Conservation (phyloP, 2,113 vertebrate species). For the Engraulis encrasicolus region DNA sequence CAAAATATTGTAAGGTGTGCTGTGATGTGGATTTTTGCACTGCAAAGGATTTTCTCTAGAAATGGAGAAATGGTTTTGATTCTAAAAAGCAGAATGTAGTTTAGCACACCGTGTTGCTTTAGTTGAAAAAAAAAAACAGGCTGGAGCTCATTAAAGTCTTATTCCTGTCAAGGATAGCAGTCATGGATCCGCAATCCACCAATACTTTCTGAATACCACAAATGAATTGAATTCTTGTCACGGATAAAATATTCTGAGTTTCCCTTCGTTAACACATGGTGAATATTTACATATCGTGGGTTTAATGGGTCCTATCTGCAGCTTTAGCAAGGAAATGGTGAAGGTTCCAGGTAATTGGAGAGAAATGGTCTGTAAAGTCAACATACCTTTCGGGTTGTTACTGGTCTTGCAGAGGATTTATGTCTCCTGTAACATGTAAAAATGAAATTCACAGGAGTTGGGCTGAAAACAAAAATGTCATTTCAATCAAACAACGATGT, state of each 20-base stretch:
- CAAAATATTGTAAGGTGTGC: background rate
- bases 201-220: constrained; percentile 13
- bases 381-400: constrained; percentile 39
- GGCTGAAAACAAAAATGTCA: constrained; percentile 35
- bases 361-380: constrained; percentile 51
- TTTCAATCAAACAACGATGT: constrained; percentile 45
- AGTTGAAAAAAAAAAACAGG: background rate
- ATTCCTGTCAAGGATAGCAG: constrained; percentile 13
- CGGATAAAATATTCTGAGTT: background rate
- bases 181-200: background rate
- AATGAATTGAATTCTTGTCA: constrained; percentile 21
- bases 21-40: background rate
- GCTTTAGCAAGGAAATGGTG: constrained; percentile 30
- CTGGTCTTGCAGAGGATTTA: constrained; percentile 38
- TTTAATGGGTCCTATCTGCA: constrained; percentile 31
- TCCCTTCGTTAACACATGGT: constrained; percentile 16
- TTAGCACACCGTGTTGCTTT: background rate
- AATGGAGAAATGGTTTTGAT: background rate
- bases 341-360: constrained; percentile 26
- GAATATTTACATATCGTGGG: constrained; percentile 20
- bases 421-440: constrained; percentile 48
- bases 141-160: constrained; percentile 1
- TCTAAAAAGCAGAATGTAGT: background rate
- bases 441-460: constrained; percentile 26
- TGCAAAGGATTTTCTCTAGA: background rate